Percentiles rank a stretch among this genome's conserved stretches.
Evolutionary conservation across 1,140 invertebrate genomes (phyloP).

Genomic region (Megalopta genalis): DNA sequence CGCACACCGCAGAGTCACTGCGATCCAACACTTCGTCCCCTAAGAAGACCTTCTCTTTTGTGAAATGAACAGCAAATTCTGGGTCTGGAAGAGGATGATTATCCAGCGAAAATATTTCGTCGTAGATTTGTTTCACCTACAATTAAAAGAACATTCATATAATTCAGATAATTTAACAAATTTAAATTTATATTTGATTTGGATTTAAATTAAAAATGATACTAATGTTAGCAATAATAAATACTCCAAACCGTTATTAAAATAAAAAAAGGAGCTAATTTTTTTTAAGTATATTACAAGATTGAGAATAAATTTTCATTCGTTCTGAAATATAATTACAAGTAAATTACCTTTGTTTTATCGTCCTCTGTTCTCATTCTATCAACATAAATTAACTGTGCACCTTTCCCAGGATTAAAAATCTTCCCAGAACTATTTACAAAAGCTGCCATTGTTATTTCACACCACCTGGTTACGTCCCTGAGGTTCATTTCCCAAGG

Average conservation of each 20-base stretch:
- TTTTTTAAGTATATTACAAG: too few species aligned
- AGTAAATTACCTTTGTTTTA: slow-evolving; percentile 81
- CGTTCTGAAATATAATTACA: neutral
- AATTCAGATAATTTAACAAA: too few species aligned
- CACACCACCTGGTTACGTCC: slow-evolving; percentile 96
- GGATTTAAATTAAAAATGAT: too few species aligned
- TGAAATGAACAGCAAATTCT: slow-evolving; percentile 80
- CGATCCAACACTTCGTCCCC: slow-evolving; percentile 82
- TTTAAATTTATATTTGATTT: too few species aligned
- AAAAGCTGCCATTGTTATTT: slow-evolving; percentile 79
- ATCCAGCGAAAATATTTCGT: slow-evolving; percentile 81
- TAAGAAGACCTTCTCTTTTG: slow-evolving; percentile 80
- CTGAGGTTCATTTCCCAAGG: slow-evolving; percentile 99
- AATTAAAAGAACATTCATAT: neutral
- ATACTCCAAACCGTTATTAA: too few species aligned
- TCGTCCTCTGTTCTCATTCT: slow-evolving; percentile 89
- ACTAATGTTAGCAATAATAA: too few species aligned
- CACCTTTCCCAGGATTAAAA: slow-evolving; percentile 83
- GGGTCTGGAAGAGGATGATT: slow-evolving; percentile 78
- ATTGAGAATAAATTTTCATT: too few species aligned
- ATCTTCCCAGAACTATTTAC: slow-evolving; percentile 17
- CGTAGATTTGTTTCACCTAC: slow-evolving; percentile 83
- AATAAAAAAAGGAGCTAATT: too few species aligned
- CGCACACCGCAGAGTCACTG: slow-evolving; percentile 69
- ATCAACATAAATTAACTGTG: slow-evolving; percentile 89